These are phyloP conservation scores for Prenolepis imparis DNA, from an alignment of 2,888 invertebrate species.

Conservation along the genomic window DNA sequence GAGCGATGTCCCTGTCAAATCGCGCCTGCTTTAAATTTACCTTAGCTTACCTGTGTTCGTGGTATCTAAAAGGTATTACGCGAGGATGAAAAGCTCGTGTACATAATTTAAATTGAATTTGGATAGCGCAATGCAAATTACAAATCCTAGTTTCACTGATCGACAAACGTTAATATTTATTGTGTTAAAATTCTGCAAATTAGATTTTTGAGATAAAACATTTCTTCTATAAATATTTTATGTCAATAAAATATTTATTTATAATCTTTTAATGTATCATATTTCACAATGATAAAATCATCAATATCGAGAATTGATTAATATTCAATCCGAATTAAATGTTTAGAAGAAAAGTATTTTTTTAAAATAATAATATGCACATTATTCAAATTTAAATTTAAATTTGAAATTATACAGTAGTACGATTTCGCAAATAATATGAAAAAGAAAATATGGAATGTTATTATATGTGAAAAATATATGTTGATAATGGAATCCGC, in stretches of 20 bases:
- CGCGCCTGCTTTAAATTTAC: constrained; percentile 57
- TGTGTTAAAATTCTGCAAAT: neutral
- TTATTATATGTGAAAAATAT: neutral
- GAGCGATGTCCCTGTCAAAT: constrained; percentile 20
- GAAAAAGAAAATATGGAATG: neutral
- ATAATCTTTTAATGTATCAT: neutral
- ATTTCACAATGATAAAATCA: neutral
- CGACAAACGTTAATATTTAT: constrained; percentile 26
- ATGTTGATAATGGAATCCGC: neutral
- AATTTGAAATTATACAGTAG: neutral
- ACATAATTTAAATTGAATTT: constrained; percentile 60
- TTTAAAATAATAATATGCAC: neutral
- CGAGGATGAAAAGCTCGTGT: constrained; percentile 24
- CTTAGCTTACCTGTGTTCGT: constrained; percentile 22
- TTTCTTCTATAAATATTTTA: neutral
- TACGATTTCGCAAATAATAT: neutral
- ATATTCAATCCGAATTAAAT: neutral
- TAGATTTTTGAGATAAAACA: neutral
- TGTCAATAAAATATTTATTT: neutral
- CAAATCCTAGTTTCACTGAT: constrained; percentile 7
- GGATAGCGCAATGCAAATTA: constrained; percentile 16
- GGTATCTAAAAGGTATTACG: constrained; percentile 38
- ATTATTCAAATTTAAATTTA: neutral
- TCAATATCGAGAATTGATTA: neutral
- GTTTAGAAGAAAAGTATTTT: neutral